Conservation (phyloP, 2,888 invertebrate species). For the Autographa pulchrina region DNA sequence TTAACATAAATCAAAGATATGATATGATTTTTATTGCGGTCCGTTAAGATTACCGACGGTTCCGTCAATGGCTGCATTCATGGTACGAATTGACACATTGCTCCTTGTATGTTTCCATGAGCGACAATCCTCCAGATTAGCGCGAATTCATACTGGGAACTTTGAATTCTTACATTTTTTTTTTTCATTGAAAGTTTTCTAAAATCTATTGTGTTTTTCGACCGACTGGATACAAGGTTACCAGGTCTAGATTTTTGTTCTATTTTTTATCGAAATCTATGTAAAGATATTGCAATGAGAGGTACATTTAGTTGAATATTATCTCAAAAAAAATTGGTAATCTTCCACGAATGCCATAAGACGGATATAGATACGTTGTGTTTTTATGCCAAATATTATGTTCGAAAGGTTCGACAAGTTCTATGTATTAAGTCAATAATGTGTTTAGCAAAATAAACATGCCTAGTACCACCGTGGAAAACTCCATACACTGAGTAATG, state of each 20-base stretch:
- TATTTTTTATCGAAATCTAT: too few relatives aligned
- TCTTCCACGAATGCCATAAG: conserved; percentile 9
- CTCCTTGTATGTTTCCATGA: conserved; percentile 42
- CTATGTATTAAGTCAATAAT: conserved; percentile 34
- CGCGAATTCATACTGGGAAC: conserved; percentile 6
- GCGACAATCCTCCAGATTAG: conserved; percentile 28
- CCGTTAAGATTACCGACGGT: conserved; percentile 14
- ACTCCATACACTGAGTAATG: conserved; percentile 22
- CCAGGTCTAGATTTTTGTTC: too few relatives aligned
- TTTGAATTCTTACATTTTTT: background rate
- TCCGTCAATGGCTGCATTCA: conserved; percentile 42
- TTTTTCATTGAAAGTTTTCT: background rate
- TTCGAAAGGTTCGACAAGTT: conserved; percentile 41
- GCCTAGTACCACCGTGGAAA: conserved; percentile 27
- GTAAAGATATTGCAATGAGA: too few relatives aligned
- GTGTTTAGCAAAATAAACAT: conserved; percentile 25
- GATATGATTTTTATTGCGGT: conserved; percentile 22
- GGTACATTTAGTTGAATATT: too few relatives aligned
- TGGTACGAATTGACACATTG: conserved; percentile 40
- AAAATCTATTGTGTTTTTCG: background rate
- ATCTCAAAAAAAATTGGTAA: background rate
- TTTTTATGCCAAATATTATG: conserved; percentile 32
- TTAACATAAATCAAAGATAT: background rate
- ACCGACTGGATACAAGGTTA: too few relatives aligned
- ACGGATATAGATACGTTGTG: conserved; percentile 21